Evolutionary conservation across 2,113 vertebrate species (phyloP).

Genomic region (Cyanoliseus patagonus): DNA sequence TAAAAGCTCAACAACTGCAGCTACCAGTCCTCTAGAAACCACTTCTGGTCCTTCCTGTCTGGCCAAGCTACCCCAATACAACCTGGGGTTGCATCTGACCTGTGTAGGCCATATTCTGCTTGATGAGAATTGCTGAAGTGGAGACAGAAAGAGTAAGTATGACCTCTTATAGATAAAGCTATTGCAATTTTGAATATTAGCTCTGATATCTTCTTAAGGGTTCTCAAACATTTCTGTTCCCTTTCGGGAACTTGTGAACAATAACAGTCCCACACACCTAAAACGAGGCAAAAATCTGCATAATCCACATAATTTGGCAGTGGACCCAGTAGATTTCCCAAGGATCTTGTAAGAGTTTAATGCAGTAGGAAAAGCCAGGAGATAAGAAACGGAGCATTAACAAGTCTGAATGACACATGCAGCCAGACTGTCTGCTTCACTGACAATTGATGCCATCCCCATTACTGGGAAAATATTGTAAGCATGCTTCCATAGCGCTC

Average conservation of each 20-base stretch:
- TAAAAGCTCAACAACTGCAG: neutral
- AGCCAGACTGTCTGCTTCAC: conserved; percentile 43
- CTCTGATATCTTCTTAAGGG: neutral
- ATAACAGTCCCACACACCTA: neutral
- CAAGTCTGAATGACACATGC: conserved; percentile 44
- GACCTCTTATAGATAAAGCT: neutral
- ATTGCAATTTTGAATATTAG: neutral
- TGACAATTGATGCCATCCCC: conserved; percentile 51
- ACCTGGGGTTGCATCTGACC: neutral
- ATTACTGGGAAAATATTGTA: conserved; percentile 19
- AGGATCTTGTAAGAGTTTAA: neutral
- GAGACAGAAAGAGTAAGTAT: neutral
- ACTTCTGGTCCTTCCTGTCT: neutral
- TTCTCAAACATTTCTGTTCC: neutral
- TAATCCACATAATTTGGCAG: neutral
- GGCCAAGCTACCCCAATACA: neutral
- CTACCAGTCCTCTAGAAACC: neutral
- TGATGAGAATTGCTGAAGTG: neutral
- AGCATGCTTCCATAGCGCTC: neutral
- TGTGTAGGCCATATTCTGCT: neutral
- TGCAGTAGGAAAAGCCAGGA: conserved; percentile 11
- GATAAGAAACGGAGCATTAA: neutral
- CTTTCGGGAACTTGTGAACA: neutral
- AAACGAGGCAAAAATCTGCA: neutral
- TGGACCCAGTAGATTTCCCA: conserved; percentile 1